These are phyloP conservation scores for Pterois miles DNA, from an alignment of 2,797 vertebrate species.

Conservation along the genomic window DNA sequence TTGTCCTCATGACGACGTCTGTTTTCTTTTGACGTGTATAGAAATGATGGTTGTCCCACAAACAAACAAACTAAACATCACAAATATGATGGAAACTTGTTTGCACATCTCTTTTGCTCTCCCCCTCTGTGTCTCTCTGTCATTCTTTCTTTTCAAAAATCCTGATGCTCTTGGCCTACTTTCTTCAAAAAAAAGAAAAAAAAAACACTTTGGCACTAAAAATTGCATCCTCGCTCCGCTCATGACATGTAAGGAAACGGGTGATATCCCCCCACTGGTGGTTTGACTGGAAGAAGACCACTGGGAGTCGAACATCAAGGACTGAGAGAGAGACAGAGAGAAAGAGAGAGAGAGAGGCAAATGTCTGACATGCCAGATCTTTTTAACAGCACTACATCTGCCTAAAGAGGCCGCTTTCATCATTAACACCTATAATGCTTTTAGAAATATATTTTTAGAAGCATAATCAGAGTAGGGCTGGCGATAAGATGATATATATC, in stretches of 20 bases:
- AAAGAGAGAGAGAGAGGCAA: slow-evolving; percentile 19
- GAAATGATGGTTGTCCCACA: slow-evolving; percentile 46
- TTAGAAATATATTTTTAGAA: background rate
- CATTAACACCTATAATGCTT: slow-evolving; percentile 47
- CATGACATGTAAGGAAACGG: slow-evolving; percentile 68
- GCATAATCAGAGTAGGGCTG: slow-evolving; percentile 3
- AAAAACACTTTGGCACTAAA: slow-evolving; percentile 57
- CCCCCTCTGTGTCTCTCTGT: slow-evolving; percentile 49
- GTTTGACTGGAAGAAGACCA: slow-evolving; percentile 58
- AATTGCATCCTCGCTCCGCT: slow-evolving; percentile 60
- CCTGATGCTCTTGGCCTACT: slow-evolving; percentile 74
- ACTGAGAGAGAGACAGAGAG: slow-evolving; percentile 21
- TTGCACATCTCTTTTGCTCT: slow-evolving; percentile 45
- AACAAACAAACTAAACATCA: slow-evolving; percentile 63
- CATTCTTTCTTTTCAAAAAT: slow-evolving; percentile 58
- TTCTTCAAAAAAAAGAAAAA: slow-evolving; percentile 53
- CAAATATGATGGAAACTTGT: slow-evolving; percentile 64
- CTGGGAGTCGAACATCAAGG: slow-evolving; percentile 63
- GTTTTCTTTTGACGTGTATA: slow-evolving; percentile 14
- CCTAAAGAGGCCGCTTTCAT: slow-evolving; percentile 60
- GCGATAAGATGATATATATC: too few relatives aligned
- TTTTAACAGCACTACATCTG: slow-evolving; percentile 29
- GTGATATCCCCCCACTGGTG: slow-evolving; percentile 57
- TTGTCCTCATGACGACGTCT: slow-evolving; percentile 41
- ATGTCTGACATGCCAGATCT: slow-evolving; percentile 52